A percentile compares a stretch with the other conserved stretches of the same genome.
Evolutionary conservation across 2,113 vertebrate genomes (phyloP).

Genomic region (Nestor notabilis): DNA sequence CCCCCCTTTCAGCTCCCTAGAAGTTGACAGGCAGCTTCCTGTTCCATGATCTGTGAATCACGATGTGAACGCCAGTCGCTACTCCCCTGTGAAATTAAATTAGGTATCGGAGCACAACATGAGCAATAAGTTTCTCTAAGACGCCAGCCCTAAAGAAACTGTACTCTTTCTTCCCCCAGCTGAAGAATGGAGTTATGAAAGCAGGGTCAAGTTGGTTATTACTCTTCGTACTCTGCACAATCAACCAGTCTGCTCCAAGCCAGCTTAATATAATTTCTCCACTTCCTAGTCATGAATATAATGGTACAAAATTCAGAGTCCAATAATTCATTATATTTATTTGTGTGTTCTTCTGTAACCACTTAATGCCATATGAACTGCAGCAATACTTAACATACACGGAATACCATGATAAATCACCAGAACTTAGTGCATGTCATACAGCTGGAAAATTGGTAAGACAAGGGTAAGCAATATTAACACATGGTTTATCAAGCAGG

Average conservation of each 20-base stretch:
- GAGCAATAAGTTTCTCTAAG: not conserved
- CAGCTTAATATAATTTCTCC: not conserved
- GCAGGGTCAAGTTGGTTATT: slow-evolving; percentile 28
- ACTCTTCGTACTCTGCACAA: not conserved
- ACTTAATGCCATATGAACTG: slow-evolving; percentile 30
- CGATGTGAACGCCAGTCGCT: not conserved
- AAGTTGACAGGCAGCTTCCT: slow-evolving; percentile 50
- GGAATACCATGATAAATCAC: slow-evolving; percentile 31
- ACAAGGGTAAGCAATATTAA: slow-evolving; percentile 14
- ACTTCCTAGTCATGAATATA: not conserved
- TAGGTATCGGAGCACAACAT: not conserved
- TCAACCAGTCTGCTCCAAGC: not conserved
- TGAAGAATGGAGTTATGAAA: slow-evolving; percentile 43
- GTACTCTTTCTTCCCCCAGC: not conserved
- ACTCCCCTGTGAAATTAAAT: slow-evolving; percentile 46
- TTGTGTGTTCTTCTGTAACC: slow-evolving; percentile 17
- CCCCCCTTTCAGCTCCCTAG: not conserved
- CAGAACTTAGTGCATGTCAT: slow-evolving; percentile 3
- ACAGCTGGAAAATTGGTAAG: slow-evolving; percentile 30
- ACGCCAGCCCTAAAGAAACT: slow-evolving; percentile 17
- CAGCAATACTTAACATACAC: slow-evolving; percentile 5
- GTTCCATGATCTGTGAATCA: slow-evolving; percentile 49
- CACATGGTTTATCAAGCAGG: slow-evolving; percentile 14
- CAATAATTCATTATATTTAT: not conserved
- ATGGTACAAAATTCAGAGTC: not conserved